These are phyloP conservation scores for Garrulus glandarius DNA, from an alignment of 2,797 vertebrate species.

Conservation along the genomic window DNA sequence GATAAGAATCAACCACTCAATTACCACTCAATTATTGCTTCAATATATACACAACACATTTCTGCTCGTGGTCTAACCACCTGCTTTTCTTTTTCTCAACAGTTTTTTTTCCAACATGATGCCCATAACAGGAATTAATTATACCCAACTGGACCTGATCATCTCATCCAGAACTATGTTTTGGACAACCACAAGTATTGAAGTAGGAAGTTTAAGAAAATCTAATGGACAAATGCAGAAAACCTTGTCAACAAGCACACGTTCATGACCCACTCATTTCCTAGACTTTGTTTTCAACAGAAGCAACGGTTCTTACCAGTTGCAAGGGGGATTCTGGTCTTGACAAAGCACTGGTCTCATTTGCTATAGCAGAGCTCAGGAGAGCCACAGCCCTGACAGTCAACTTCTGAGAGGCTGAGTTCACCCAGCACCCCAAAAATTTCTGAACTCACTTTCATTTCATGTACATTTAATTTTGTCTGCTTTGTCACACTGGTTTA, in stretches of 20 bases:
- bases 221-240: not conserved
- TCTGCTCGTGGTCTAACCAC: slow-evolving; percentile 3
- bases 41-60: not conserved
- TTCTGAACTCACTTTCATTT: not conserved
- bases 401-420: not conserved
- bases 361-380: not conserved
- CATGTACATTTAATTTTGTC: not conserved
- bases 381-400: not conserved
- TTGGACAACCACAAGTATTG: not conserved
- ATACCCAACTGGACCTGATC: not conserved
- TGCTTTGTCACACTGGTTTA: not conserved
- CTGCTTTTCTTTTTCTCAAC: not conserved
- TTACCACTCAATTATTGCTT: slow-evolving; percentile 28
- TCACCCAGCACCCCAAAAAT: not conserved
- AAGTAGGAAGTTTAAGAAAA: not conserved
- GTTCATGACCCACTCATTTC: not conserved
- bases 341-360: not conserved
- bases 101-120: not conserved
- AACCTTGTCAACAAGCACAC: not conserved
- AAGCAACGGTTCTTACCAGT: not conserved
- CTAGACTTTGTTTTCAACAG: not conserved
- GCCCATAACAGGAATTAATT: not conserved
- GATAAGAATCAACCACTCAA: slow-evolving; percentile 42
- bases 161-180: not conserved
- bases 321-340: not conserved